These are phyloP conservation scores for Cryptoleucopteryx plumbea DNA, from an alignment of 2,113 vertebrate species.

Conservation along the genomic window DNA sequence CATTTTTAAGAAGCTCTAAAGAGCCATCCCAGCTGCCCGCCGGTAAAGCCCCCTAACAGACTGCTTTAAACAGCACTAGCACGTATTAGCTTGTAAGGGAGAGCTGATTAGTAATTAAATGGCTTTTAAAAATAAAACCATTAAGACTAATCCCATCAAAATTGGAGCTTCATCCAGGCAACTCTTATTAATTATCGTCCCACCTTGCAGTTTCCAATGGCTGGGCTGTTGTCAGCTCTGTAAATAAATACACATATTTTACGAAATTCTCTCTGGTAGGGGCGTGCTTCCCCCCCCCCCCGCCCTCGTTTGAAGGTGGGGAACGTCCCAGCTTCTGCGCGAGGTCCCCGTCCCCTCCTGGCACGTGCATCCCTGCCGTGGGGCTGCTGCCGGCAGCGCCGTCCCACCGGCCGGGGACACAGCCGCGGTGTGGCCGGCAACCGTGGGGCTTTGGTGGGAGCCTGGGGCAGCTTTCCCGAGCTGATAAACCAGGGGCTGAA, in stretches of 20 bases:
- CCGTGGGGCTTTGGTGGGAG: background rate
- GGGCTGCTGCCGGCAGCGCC: background rate
- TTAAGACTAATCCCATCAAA: slow-evolving; percentile 74
- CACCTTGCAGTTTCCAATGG: background rate
- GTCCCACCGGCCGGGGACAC: background rate
- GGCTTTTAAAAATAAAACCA: slow-evolving; percentile 69
- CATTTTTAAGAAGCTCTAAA: background rate
- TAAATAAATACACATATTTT: rapidly evolving
- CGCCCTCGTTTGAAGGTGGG: rapidly evolving
- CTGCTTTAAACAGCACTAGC: background rate
- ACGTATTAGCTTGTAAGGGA: slow-evolving; percentile 25
- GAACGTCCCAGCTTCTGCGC: rapidly evolving
- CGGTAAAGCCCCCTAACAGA: background rate
- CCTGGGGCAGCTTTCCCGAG: background rate
- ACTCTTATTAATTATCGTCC: slow-evolving; percentile 26
- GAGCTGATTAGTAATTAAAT: slow-evolving; percentile 74
- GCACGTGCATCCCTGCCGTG: rapidly evolving
- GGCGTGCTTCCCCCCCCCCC: background rate
- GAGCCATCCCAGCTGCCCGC: background rate
- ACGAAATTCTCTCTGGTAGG: background rate
- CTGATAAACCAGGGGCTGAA: background rate
- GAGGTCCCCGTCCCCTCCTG: rapidly evolving
- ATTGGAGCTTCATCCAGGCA: slow-evolving; percentile 56
- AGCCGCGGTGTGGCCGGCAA: rapidly evolving
- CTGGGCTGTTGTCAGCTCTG: background rate